Evolutionary conservation across 2,888 invertebrate species (phyloP).

Genomic region (Cataglyphis rosenhaueri): DNA sequence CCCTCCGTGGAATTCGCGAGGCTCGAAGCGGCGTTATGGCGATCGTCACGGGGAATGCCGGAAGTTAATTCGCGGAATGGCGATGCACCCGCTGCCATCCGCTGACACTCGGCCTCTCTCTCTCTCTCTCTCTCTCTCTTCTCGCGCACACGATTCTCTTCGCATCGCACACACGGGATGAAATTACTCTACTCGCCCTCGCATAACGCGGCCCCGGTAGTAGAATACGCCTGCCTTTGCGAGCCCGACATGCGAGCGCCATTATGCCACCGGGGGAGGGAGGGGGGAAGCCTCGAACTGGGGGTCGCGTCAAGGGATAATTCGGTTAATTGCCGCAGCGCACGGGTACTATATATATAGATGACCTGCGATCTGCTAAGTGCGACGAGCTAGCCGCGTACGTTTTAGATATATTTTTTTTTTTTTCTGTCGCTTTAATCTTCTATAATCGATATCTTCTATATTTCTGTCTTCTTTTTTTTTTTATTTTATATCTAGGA

Average conservation of each 20-base stretch:
- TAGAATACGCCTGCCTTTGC: conserved; percentile 48
- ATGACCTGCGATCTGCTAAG: conserved; percentile 43
- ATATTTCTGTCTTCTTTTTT: background rate
- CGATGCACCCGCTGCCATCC: conserved; percentile 44
- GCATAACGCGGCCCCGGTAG: conserved; percentile 40
- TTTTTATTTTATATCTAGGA: background rate
- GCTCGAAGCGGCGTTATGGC: conserved; percentile 51
- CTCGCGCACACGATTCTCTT: background rate
- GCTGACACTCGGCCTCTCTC: conserved; percentile 52
- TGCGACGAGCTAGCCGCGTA: conserved; percentile 49
- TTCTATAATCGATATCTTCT: conserved; percentile 2
- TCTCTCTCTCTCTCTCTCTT: too few relatives aligned
- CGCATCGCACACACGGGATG: conserved; percentile 45
- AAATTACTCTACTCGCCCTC: conserved; percentile 67
- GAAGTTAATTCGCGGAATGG: conserved; percentile 76
- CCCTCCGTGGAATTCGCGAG: conserved; percentile 59
- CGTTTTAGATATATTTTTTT: conserved; percentile 4
- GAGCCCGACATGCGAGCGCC: conserved; percentile 52
- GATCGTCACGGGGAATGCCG: conserved; percentile 70
- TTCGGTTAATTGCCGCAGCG: conserved; percentile 80
- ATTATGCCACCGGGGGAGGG: conserved; percentile 52
- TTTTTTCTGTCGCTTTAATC: conserved; percentile 46
- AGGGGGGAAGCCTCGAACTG: conserved; percentile 31
- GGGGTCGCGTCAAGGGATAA: conserved; percentile 73
- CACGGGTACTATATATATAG: conserved; percentile 14